These are phyloP conservation scores for Carassius carassius DNA, from an alignment of 2,113 vertebrate species.

Conservation along the genomic window DNA sequence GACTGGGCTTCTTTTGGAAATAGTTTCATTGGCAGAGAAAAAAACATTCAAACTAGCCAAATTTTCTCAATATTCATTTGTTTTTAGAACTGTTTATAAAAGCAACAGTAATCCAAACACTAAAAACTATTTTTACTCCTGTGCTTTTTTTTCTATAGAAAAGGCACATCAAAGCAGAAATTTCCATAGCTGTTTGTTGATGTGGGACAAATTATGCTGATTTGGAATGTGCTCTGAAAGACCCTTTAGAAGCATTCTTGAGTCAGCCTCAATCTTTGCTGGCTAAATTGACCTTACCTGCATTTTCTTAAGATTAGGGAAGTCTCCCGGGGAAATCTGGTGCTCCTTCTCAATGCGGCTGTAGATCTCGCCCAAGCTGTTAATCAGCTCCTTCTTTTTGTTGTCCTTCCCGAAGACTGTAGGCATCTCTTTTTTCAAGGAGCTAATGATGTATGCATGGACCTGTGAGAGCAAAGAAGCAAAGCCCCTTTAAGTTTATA, in stretches of 20 bases:
- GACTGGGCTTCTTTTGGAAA: background rate
- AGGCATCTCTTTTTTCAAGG: slow-evolving; percentile 97
- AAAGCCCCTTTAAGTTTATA: background rate
- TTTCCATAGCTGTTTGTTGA: background rate
- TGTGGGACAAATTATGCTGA: background rate
- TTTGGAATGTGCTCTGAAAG: background rate
- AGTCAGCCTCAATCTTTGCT: background rate
- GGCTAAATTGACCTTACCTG: slow-evolving; percentile 78
- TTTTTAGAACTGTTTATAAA: background rate
- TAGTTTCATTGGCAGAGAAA: background rate
- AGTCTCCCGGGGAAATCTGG: slow-evolving; percentile 97
- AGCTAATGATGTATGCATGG: slow-evolving; percentile 96
- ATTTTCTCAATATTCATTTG: background rate
- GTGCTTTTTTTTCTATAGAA: background rate
- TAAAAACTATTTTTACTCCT: background rate
- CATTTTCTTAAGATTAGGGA: slow-evolving; percentile 95
- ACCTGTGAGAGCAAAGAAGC: slow-evolving; percentile 75
- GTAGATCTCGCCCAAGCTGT: slow-evolving; percentile 91
- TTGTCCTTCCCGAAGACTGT: slow-evolving; percentile 94
- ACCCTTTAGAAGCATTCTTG: background rate
- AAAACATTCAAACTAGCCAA: background rate
- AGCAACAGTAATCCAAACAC: background rate
- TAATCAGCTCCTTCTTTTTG: slow-evolving; percentile 97
- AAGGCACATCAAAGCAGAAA: background rate
- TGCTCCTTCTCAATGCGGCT: slow-evolving; percentile 92